A percentile compares a stretch with the other conserved stretches of the same genome.
phyloP scores from a whole-genome alignment of 2,888 invertebrate species.

The Leptinotarsa peninsularis region DNA sequence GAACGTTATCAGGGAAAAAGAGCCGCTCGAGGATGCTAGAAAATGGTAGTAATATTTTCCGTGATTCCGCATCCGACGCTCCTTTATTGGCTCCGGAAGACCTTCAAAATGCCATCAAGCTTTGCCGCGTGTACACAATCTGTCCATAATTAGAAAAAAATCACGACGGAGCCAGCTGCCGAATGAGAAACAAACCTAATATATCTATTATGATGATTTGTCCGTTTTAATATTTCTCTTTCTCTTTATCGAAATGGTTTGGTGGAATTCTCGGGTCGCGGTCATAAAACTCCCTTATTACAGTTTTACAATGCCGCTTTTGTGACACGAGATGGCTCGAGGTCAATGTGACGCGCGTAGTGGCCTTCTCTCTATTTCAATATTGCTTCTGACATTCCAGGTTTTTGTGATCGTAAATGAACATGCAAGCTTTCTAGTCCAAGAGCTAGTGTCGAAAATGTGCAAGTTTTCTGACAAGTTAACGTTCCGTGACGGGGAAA shows the following conservation, averaged over 20 bases:
- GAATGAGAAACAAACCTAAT: slow-evolving; percentile 48
- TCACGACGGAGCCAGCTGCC: slow-evolving; percentile 46
- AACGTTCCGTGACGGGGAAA: no score
- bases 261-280: slow-evolving; percentile 1
- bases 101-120: slow-evolving; percentile 58
- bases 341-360: slow-evolving; percentile 5
- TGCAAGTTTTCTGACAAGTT: no score
- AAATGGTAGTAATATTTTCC: slow-evolving; percentile 49
- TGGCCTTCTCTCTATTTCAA: not conserved
- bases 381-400: not conserved
- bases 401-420: slow-evolving; percentile 12
- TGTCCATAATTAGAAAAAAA: slow-evolving; percentile 58
- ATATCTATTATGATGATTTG: slow-evolving; percentile 37
- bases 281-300: slow-evolving; percentile 11
- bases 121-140: slow-evolving; percentile 54
- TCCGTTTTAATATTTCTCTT: slow-evolving; percentile 25
- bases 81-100: slow-evolving; percentile 57
- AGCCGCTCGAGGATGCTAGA: slow-evolving; percentile 30
- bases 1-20: slow-evolving; percentile 21
- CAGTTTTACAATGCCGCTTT: slow-evolving; percentile 14
- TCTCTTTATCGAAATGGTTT: slow-evolving; percentile 26
- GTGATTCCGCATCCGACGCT: slow-evolving; percentile 48
- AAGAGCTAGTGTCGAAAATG: no score
- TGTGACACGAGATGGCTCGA: slow-evolving; percentile 10
- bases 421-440: not conserved